Conservation (phyloP, 2,113 vertebrate genomes). For the Sciurus niger region DNA sequence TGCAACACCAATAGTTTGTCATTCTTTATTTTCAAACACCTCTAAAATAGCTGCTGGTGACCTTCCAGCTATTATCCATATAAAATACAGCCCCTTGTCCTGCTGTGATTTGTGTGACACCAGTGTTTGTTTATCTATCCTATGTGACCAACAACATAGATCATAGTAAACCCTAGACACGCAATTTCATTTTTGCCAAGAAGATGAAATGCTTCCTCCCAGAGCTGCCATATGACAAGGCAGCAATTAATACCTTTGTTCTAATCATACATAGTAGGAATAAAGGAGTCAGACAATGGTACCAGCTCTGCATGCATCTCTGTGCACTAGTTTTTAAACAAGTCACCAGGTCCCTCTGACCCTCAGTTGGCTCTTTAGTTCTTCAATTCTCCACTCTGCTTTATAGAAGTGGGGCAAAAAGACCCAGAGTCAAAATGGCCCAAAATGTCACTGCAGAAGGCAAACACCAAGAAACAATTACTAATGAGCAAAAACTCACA, state of each 20-base stretch:
- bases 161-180: conserved; percentile 72
- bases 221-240: not conserved
- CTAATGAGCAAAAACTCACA: not conserved
- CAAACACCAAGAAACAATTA: not conserved
- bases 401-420: not conserved
- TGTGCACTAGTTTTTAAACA: not conserved
- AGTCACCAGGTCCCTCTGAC: not conserved
- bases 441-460: not conserved
- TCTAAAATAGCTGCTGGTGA: conserved; percentile 59
- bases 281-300: not conserved
- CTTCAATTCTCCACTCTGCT: not conserved
- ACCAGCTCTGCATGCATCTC: not conserved
- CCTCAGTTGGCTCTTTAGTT: not conserved
- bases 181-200: conserved; percentile 71
- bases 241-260: conserved; percentile 23
- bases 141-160: conserved; percentile 65
- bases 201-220: conserved; percentile 70
- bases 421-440: not conserved
- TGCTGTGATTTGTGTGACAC: conserved; percentile 67
- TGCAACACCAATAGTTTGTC: not conserved
- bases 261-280: not conserved
- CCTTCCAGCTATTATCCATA: conserved; percentile 71
- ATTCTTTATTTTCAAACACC: conserved; percentile 49
- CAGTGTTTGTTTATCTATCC: conserved; percentile 72
- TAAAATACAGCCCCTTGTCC: conserved; percentile 53